Conservation (phyloP, 1,140 invertebrate genomes). For the Aphaenogaster rudis region DNA sequence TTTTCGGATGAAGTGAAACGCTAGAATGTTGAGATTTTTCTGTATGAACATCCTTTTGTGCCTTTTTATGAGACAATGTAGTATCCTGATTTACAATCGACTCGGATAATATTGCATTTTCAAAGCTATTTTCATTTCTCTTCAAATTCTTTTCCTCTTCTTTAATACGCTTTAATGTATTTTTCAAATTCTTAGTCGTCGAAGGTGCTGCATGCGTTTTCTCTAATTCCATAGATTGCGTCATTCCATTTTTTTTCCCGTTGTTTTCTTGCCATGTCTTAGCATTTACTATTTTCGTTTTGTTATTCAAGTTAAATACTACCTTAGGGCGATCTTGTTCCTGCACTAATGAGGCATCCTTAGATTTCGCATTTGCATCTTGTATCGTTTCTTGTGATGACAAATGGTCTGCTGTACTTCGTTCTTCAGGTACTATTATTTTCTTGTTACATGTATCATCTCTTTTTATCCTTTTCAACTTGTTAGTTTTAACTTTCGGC, state of each 20-base stretch:
- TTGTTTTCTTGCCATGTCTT: conserved; percentile 75
- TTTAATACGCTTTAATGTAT: conserved; percentile 1
- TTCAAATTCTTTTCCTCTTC: neutral
- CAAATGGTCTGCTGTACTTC: no score
- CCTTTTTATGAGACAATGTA: neutral
- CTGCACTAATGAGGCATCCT: neutral
- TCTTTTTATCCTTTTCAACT: conserved; percentile 40
- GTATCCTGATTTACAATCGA: neutral
- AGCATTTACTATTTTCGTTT: conserved; percentile 74
- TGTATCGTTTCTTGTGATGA: neutral
- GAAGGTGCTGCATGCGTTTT: neutral
- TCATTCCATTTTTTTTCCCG: neutral
- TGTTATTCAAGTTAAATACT: conserved; percentile 79
- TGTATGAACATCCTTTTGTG: neutral
- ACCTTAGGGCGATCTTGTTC: conserved; percentile 79
- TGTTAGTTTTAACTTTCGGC: conserved; percentile 22
- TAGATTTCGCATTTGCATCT: conserved; percentile 22
- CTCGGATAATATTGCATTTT: neutral
- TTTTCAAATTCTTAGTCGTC: conserved; percentile 17
- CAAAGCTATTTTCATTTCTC: neutral
- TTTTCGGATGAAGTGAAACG: neutral
- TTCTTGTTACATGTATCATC: neutral
- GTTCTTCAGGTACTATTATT: neutral
- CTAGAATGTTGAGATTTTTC: conserved; percentile 26
- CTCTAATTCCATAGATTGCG: neutral